Conservation (phyloP, 2,888 invertebrate species). For the Heliconius charithonia region DNA sequence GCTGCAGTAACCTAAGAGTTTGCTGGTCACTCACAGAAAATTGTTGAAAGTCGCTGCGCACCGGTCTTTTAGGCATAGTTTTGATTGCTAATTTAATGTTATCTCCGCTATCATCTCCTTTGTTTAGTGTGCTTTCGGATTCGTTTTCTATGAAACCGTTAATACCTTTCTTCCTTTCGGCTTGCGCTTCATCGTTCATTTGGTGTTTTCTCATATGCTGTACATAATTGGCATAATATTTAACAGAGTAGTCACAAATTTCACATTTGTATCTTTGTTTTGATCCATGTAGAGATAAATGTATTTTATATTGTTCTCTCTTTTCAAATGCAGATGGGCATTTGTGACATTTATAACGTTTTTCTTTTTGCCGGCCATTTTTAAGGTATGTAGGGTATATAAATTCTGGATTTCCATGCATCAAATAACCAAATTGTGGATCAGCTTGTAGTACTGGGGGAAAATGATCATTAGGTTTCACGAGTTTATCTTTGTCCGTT, state of each 20-base stretch:
- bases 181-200: conserved; percentile 86
- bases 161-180: conserved; percentile 77
- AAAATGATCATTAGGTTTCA: conserved; percentile 81
- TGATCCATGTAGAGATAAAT: conserved; percentile 91
- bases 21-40: conserved; percentile 86
- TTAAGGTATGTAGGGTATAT: conserved; percentile 89
- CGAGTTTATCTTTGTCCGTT: conserved; percentile 78
- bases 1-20: conserved; percentile 83
- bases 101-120: conserved; percentile 62
- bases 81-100: conserved; percentile 77
- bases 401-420: conserved; percentile 90
- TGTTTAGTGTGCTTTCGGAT: conserved; percentile 59
- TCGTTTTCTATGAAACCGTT: conserved; percentile 59
- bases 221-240: conserved; percentile 92
- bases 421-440: conserved; percentile 87
- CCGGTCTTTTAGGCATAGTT: conserved; percentile 73
- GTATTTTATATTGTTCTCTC: conserved; percentile 92
- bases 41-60: conserved; percentile 79
- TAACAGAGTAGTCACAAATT: conserved; percentile 93
- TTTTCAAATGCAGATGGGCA: conserved; percentile 95
- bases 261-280: conserved; percentile 92
- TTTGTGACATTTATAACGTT: conserved; percentile 91
- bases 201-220: conserved; percentile 93
- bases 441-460: conserved; percentile 83
- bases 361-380: conserved; percentile 89